Evolutionary conservation across 2,888 invertebrate genomes (phyloP), one percentile per base, ranked within the genome.

Genomic region (Agonopterix heracliana): DNA sequence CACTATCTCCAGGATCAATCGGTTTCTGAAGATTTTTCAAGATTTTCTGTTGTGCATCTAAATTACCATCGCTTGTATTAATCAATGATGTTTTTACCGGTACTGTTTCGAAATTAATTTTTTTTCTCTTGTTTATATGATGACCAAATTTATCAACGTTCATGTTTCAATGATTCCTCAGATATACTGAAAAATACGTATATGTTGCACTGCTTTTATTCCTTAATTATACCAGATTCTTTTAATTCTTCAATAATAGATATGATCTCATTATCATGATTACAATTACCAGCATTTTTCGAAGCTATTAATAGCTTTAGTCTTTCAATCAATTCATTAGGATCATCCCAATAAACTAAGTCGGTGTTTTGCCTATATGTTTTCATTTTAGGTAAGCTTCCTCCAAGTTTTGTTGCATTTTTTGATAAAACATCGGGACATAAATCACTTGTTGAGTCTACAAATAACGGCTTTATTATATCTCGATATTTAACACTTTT

Each of bases 201-300:
- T 2, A 2, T 1, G 2, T 14, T 10, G 1, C 3, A 9, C 3
- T 2, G 1, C 10, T 14, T 14, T 14, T 14, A 14, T 14, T 14
- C 14, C 14, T 14, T 14, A 14, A 14, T 53, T 3, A 56, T 51
- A 35, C 50, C 52, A 60, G 54, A 55, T 64, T 64, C 55, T 34
- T 36, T 43, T 14, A 56, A 44, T 36, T 51, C 54, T 54, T 69
- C 65, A 26, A 73, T 59, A 17, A 74, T 73, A 10, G 71, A 64
- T 13, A 68, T 55, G 34, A 74, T 75, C 62, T 77, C 71, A 52
- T 54, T 58, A 51, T 59, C 55, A 48, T 53, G 58, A 45, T 44
- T 50, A 14, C 42, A 57, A 50, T 61, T 62, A 3, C 59, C 59
- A 40, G 62, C 61, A 50, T 51, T 48, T 48, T 41, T 53, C 14